phyloP scores from a whole-genome alignment of 1,140 invertebrate genomes.

The Drosophila guanche region DNA sequence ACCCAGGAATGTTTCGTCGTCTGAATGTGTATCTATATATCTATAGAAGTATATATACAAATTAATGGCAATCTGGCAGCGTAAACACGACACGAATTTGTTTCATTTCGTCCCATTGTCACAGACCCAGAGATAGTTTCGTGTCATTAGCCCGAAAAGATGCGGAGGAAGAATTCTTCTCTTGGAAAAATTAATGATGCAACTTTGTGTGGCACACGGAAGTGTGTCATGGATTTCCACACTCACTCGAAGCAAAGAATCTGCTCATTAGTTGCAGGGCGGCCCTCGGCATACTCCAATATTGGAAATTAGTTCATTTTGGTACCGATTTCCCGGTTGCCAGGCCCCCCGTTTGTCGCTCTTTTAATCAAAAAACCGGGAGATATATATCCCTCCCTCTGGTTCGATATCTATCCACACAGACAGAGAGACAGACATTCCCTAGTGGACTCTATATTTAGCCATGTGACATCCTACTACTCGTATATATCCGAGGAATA shows the following conservation, averaged over 20 bases:
- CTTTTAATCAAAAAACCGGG: constrained; percentile 55
- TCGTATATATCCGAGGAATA: constrained; percentile 3
- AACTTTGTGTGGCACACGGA: constrained; percentile 54
- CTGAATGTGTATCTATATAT: constrained; percentile 26
- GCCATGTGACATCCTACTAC: constrained; percentile 48
- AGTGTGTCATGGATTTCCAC: constrained; percentile 70
- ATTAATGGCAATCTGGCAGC: constrained; percentile 75
- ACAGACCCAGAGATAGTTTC: constrained; percentile 38
- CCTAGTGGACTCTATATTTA: constrained; percentile 53
- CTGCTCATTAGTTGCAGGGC: constrained; percentile 59
- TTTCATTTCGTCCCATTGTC: constrained; percentile 64
- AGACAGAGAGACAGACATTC: constrained; percentile 17
- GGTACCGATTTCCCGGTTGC: constrained; percentile 26
- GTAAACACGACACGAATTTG: constrained; percentile 75
- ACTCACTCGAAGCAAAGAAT: constrained; percentile 25
- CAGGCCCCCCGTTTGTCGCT: constrained; percentile 33
- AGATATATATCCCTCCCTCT: constrained; percentile 43
- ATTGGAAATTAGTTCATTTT: constrained; percentile 42
- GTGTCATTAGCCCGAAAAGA: constrained; percentile 50
- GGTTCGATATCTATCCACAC: constrained; percentile 19
- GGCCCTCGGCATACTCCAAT: constrained; percentile 1
- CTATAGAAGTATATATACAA: constrained; percentile 45
- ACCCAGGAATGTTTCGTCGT: constrained; percentile 33
- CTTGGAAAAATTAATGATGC: constrained; percentile 76
- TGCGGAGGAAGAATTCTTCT: constrained; percentile 26